Percentiles rank a stretch among this genome's conserved stretches.
These are phyloP conservation scores for Botia almorhae DNA, from an alignment of 2,797 vertebrate genomes.

Conservation along the genomic window DNA sequence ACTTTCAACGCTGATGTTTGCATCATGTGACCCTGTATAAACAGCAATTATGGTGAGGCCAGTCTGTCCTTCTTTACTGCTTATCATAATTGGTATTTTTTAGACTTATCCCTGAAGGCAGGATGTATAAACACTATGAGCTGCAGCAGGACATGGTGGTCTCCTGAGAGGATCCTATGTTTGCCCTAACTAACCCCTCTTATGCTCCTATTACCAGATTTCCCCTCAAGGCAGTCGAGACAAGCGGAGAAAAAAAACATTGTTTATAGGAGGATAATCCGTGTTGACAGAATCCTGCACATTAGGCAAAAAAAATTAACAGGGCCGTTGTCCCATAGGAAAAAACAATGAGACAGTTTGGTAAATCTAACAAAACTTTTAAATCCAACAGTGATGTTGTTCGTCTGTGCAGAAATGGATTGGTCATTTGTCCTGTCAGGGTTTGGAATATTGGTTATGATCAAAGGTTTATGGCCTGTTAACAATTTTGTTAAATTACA, in stretches of 20 bases:
- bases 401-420: too few species aligned
- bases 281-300: conserved; percentile 27
- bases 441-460: too few species aligned
- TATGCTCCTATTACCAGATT: conserved; percentile 1
- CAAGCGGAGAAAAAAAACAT: neutral
- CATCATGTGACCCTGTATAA: neutral
- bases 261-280: conserved; percentile 9
- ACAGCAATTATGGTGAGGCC: neutral
- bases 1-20: neutral
- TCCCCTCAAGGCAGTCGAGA: neutral
- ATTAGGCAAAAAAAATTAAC: conserved; percentile 11
- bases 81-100: conserved; percentile 4
- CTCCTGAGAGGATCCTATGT: conserved; percentile 10
- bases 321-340: conserved; percentile 16
- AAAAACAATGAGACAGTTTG: conserved; percentile 1
- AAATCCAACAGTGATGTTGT: too few species aligned
- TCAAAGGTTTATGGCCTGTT: too few species aligned
- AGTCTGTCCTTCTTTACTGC: neutral
- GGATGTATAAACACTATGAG: neutral
- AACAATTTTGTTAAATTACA: too few species aligned
- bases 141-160: conserved; percentile 6
- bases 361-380: too few species aligned
- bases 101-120: neutral
- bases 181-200: conserved; percentile 22
- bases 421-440: too few species aligned